Base-by-base conservation (phyloP, 2,113 vertebrate species). In the Pelusios castaneus region DNA sequence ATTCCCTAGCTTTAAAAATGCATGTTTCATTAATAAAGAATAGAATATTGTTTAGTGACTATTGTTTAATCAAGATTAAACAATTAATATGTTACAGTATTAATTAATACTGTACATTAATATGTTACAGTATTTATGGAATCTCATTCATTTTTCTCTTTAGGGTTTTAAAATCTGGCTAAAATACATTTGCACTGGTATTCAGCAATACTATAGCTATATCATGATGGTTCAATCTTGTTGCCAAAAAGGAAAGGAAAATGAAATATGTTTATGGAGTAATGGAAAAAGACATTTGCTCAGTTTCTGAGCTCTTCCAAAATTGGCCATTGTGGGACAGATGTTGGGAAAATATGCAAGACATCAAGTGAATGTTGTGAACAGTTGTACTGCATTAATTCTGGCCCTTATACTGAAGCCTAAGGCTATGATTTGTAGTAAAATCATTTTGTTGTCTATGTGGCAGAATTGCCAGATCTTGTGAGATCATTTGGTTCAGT, bases 1-100 rank as follows among this genome's bases (percentile, higher is more conserved):
- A 81, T 83, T 86, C 87, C 11, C 47, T 94, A 25, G 17, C 73
- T 63, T 73, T 92, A 84, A 78, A 93, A 92, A 91, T 3, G 73
- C 4, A 77, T 6, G 5, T 79, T 94, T 96, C 55, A 55, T 86
- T 91, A 55, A 87, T 78, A 47, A 16, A 87, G 25, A 83, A 82
- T 55, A 58, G 79, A 86, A 85, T 87, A 89, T 87, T 87, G 31
- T 82, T 89, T 85, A 80, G 76, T 47, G 55, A 7, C 29, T 87
- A 63, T 45, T 54, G 17, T 77, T 92, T 93, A 91, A 79, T 67
- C 60, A 93, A 82, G 73, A 73, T 8, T n/a, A n/a, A n/a, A n/a
- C n/a, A n/a, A 90, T 60, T 83, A 21, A 49, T 14, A 27, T 79
- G 27, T 82, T 93, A 47, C 89, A 45, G 54, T 95, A 58, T 89